Conservation (phyloP, 2,113 vertebrate species). For the Macrotis lagotis region DNA sequence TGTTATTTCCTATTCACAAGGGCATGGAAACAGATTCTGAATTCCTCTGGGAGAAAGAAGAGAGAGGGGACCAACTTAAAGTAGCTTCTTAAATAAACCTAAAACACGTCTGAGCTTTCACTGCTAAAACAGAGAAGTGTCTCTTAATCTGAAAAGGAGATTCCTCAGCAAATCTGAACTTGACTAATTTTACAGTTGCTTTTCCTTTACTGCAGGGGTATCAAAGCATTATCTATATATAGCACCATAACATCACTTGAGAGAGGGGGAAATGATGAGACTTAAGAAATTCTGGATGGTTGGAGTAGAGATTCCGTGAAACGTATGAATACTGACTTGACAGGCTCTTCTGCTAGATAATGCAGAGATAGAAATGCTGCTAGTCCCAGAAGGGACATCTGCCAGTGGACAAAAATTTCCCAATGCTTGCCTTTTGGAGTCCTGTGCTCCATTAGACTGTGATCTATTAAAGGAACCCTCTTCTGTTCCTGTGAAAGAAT, state of each 20-base stretch:
- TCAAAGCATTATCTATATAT: background rate
- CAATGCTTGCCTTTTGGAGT: background rate
- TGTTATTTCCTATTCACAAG: background rate
- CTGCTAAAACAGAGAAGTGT: background rate
- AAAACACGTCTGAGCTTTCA: slow-evolving; percentile 9
- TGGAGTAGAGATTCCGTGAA: background rate
- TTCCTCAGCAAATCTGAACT: slow-evolving; percentile 53
- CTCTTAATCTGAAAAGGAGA: background rate
- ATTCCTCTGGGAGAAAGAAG: slow-evolving; percentile 29
- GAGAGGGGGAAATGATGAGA: background rate
- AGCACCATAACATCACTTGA: too few relatives aligned
- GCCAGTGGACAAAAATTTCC: background rate
- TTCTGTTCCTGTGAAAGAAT: background rate
- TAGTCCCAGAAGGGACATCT: background rate
- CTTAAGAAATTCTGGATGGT: background rate
- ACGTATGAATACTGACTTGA: background rate
- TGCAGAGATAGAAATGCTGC: background rate
- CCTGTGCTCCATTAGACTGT: background rate
- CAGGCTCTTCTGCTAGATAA: background rate
- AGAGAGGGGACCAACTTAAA: background rate
- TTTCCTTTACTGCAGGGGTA: background rate
- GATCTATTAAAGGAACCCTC: background rate
- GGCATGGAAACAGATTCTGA: slow-evolving; percentile 4
- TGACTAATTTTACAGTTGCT: slow-evolving; percentile 28
- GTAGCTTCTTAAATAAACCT: slow-evolving; percentile 30